phyloP scores from a whole-genome alignment of 2,888 invertebrate genomes.

The Athripsodes cinereus region DNA sequence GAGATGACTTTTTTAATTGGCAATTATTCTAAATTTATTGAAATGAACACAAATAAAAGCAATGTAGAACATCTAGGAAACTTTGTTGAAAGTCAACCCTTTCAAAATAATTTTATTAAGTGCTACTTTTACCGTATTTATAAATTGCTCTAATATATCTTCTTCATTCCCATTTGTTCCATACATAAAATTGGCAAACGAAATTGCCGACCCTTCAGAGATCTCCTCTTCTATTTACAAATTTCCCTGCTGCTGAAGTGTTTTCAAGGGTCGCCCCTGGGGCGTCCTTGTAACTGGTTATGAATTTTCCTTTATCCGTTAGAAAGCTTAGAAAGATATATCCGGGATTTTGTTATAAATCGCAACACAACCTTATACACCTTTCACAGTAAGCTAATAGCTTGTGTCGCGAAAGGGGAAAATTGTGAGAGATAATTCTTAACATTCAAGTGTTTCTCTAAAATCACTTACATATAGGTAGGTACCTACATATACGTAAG shows the following conservation, averaged over 20 bases:
- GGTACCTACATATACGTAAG: background rate
- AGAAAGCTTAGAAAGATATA: background rate
- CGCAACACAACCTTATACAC: too few relatives aligned
- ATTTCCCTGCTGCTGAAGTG: background rate
- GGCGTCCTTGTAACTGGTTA: background rate
- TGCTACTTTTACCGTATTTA: too few relatives aligned
- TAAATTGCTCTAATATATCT: too few relatives aligned
- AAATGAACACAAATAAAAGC: constrained; percentile 2
- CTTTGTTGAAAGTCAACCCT: too few relatives aligned
- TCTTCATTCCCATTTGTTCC: too few relatives aligned
- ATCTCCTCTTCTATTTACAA: too few relatives aligned
- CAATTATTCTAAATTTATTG: background rate
- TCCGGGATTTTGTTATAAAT: too few relatives aligned
- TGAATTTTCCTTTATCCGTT: background rate
- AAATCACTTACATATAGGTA: background rate
- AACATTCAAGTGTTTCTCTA: background rate
- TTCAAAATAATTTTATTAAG: too few relatives aligned
- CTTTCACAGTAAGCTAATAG: too few relatives aligned
- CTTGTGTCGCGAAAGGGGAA: background rate
- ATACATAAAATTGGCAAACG: too few relatives aligned
- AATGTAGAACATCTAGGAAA: background rate
- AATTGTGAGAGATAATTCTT: background rate
- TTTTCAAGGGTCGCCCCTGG: background rate
- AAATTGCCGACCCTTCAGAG: too few relatives aligned
- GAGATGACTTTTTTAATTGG: background rate